Conservation (phyloP, 2,113 vertebrate species). For the Labeo catla region DNA sequence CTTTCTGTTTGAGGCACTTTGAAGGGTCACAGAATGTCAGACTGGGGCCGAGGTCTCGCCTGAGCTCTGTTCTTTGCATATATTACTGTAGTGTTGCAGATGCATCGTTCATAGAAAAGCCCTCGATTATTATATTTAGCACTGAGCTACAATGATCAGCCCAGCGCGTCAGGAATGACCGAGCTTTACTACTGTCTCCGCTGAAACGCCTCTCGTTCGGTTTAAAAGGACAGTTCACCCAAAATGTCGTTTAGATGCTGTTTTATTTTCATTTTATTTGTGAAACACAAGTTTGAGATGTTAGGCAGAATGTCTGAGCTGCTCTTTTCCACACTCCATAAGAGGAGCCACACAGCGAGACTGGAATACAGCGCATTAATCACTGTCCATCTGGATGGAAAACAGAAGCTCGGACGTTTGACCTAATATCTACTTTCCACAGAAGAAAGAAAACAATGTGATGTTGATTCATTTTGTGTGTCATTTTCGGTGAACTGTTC, state of each 20-base stretch:
- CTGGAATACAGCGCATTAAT: neutral
- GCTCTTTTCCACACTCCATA: neutral
- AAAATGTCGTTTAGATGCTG: neutral
- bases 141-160: too few relatives aligned
- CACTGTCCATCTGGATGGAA: neutral
- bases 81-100: conserved; percentile 11
- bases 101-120: neutral
- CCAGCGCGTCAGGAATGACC: too few relatives aligned
- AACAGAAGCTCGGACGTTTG: neutral
- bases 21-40: neutral
- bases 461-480: neutral
- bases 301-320: neutral
- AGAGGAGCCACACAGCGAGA: neutral
- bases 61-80: conserved; percentile 13
- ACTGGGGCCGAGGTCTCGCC: neutral
- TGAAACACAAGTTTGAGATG: neutral
- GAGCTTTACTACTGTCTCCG: too few relatives aligned
- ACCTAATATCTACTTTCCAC: neutral
- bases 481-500: conserved; percentile 4
- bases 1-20: conserved; percentile 32
- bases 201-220: neutral
- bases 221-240: neutral
- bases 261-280: neutral
- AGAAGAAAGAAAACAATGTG: neutral
- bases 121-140: neutral